A percentile compares a stretch with the other conserved stretches of the same genome.
These are phyloP conservation scores for Rhabdophis nuchalis DNA, from an alignment of 2,797 vertebrate genomes.

Conservation along the genomic window DNA sequence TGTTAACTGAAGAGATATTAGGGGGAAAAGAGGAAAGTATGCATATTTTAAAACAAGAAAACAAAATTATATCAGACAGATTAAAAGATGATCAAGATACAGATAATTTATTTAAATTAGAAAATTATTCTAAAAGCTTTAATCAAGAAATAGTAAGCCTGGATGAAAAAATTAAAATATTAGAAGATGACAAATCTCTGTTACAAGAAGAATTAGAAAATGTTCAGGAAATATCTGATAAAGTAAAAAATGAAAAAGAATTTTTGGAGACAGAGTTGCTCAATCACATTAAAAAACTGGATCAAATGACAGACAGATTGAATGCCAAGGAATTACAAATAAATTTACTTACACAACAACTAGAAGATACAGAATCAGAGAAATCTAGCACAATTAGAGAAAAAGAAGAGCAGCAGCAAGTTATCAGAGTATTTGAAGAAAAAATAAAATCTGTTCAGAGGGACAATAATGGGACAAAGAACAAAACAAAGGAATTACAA, in stretches of 20 bases:
- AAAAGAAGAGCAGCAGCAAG: constrained; percentile 80
- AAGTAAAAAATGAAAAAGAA: constrained; percentile 85
- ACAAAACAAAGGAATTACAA: constrained; percentile 78
- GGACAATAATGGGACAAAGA: constrained; percentile 79
- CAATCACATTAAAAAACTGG: constrained; percentile 77
- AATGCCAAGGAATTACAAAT: constrained; percentile 72
- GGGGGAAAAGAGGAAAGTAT: constrained; percentile 68
- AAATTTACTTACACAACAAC: constrained; percentile 69
- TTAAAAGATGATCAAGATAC: constrained; percentile 60
- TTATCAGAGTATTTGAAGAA: constrained; percentile 80
- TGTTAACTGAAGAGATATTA: constrained; percentile 71
- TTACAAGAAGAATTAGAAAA: constrained; percentile 87
- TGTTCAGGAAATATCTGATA: constrained; percentile 78
- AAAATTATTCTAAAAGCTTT: constrained; percentile 63
- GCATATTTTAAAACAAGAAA: constrained; percentile 68
- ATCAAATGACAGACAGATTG: constrained; percentile 76
- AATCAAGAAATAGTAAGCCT: constrained; percentile 73
- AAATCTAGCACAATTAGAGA: constrained; percentile 68
- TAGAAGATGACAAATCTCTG: constrained; percentile 85
- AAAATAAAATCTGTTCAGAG: constrained; percentile 79
- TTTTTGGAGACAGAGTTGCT: constrained; percentile 82
- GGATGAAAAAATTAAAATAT: constrained; percentile 81
- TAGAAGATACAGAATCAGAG: constrained; percentile 71
- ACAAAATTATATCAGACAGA: constrained; percentile 63
- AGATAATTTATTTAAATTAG: constrained; percentile 64